These are phyloP conservation scores for Limnephilus marmoratus DNA, from an alignment of 2,888 invertebrate genomes.

Conservation along the genomic window DNA sequence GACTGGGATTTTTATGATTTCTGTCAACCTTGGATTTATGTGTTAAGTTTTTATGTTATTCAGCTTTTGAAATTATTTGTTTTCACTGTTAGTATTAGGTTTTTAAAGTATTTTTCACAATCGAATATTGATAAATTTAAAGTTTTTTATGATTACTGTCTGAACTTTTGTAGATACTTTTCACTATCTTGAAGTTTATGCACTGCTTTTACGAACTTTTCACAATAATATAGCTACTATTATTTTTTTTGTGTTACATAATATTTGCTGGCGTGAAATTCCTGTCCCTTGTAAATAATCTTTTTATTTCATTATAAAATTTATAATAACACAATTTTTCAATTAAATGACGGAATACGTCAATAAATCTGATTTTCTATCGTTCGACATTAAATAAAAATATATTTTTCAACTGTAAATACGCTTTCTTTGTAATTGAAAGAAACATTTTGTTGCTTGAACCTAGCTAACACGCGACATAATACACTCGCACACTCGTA, in stretches of 20 bases:
- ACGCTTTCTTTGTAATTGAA: not conserved
- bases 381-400: not conserved
- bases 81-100: not conserved
- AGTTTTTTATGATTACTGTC: not conserved
- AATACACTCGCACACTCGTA: not conserved
- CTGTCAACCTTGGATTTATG: not conserved
- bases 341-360: not conserved
- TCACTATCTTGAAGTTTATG: not conserved
- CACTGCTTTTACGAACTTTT: not conserved
- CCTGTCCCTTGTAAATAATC: not conserved
- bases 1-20: not conserved
- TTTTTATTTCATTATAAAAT: not conserved
- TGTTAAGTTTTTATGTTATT: not conserved
- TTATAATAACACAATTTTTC: not conserved
- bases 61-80: not conserved
- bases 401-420: not conserved
- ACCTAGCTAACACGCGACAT: constrained; percentile 16
- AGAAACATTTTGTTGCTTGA: constrained; percentile 11
- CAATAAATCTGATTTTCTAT: not conserved
- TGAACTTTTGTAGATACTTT: not conserved
- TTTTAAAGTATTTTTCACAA: not conserved
- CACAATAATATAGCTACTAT: not conserved
- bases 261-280: not conserved
- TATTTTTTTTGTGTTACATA: not conserved
- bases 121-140: not conserved